Evolutionary conservation across 2,113 vertebrate species (phyloP).

Genomic region (Bujurquina vittata): DNA sequence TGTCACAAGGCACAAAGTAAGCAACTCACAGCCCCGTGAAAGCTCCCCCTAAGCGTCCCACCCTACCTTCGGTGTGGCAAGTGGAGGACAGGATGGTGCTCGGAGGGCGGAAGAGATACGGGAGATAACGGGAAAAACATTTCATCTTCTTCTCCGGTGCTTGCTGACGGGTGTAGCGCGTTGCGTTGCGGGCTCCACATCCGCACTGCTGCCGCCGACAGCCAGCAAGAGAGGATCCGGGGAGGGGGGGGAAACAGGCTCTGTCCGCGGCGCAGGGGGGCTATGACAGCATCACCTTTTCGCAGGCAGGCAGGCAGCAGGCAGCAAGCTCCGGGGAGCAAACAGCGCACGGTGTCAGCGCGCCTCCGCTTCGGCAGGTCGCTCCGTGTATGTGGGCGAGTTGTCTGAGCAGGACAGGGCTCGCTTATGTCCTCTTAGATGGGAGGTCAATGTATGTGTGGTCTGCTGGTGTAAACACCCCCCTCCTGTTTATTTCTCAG

Average conservation of each 20-base stretch:
- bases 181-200: conserved; percentile 78
- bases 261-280: conserved; percentile 75
- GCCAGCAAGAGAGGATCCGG: conserved; percentile 64
- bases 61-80: conserved; percentile 95
- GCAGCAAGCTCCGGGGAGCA: conserved; percentile 36
- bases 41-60: conserved; percentile 62
- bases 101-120: conserved; percentile 94
- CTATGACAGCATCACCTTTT: conserved; percentile 81
- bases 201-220: conserved; percentile 75
- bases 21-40: conserved; percentile 58
- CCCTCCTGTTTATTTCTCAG: neutral
- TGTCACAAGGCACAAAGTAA: conserved; percentile 63
- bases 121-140: conserved; percentile 97
- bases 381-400: conserved; percentile 11
- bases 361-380: conserved; percentile 22
- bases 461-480: conserved; percentile 28
- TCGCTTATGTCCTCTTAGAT: conserved; percentile 39
- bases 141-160: conserved; percentile 88
- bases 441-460: conserved; percentile 53
- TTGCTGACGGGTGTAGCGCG: conserved; percentile 66
- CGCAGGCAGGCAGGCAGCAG: conserved; percentile 44
- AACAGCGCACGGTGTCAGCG: conserved; percentile 49
- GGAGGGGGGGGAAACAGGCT: conserved; percentile 44
- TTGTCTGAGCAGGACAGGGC: conserved; percentile 52
- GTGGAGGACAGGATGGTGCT: conserved; percentile 93